Evolutionary conservation across 2,113 vertebrate genomes (phyloP).

Genomic region (Meles meles): DNA sequence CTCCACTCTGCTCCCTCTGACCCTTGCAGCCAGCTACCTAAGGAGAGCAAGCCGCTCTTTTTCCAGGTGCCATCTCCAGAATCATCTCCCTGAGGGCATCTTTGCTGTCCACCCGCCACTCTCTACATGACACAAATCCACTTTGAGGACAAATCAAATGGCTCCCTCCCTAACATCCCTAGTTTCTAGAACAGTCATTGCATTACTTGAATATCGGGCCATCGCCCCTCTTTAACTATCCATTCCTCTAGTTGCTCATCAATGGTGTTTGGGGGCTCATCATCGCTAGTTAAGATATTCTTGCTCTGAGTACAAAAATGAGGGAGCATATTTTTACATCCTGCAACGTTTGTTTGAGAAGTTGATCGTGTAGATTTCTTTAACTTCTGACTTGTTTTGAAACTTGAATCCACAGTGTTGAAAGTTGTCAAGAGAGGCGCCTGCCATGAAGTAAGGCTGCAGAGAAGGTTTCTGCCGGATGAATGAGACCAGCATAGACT

Average conservation of each 20-base stretch:
- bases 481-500: too few species aligned
- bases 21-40: accelerated
- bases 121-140: accelerated
- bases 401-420: background rate
- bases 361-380: background rate
- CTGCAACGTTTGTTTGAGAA: background rate
- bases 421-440: background rate
- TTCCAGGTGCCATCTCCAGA: accelerated
- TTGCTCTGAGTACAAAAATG: background rate
- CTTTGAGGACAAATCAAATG: accelerated
- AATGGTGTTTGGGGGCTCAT: background rate
- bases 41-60: background rate
- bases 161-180: background rate
- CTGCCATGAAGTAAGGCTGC: too few species aligned
- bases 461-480: too few species aligned
- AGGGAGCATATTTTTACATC: background rate
- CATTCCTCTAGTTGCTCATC: accelerated
- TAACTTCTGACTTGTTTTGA: background rate
- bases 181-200: background rate
- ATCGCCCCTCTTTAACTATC: accelerated
- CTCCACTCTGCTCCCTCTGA: too few species aligned
- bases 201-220: background rate
- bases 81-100: accelerated
- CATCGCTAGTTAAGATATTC: background rate
- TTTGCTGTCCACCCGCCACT: background rate